Evolutionary conservation across 1,140 invertebrate genomes (phyloP).

Genomic region (Megalopta genalis): DNA sequence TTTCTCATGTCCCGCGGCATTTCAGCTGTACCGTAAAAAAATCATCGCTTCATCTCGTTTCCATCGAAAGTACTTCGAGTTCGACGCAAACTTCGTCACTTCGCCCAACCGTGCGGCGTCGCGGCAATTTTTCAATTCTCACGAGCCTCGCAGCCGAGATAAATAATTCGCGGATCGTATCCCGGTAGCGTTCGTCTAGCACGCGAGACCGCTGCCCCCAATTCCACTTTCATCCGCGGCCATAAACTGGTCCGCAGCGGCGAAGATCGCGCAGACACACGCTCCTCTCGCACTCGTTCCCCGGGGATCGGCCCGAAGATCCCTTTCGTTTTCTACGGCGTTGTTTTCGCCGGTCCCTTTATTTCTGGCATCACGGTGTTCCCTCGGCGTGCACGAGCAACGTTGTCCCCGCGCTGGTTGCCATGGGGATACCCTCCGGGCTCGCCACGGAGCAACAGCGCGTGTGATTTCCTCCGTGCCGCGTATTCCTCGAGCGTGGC

Average conservation of each 20-base stretch:
- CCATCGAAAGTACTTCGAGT: too few relatives aligned
- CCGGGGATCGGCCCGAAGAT: background rate
- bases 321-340: background rate
- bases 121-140: constrained; percentile 1
- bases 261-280: background rate
- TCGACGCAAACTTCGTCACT: too few relatives aligned
- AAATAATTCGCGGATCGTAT: constrained; percentile 27
- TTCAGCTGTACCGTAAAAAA: too few relatives aligned
- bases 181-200: background rate
- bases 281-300: background rate
- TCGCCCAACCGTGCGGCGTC: too few relatives aligned
- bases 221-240: background rate
- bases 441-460: constrained; percentile 22
- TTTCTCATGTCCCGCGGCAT: too few relatives aligned
- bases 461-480: constrained; percentile 33
- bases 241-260: constrained; percentile 6
- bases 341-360: background rate
- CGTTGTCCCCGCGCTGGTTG: constrained; percentile 44
- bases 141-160: background rate
- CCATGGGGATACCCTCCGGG: constrained; percentile 50
- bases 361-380: background rate
- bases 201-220: background rate
- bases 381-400: background rate
- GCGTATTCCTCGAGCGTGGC: constrained; percentile 9
- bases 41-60: too few relatives aligned